phyloP scores from a whole-genome alignment of 2,888 invertebrate species.

The Protophormia terraenovae region DNA sequence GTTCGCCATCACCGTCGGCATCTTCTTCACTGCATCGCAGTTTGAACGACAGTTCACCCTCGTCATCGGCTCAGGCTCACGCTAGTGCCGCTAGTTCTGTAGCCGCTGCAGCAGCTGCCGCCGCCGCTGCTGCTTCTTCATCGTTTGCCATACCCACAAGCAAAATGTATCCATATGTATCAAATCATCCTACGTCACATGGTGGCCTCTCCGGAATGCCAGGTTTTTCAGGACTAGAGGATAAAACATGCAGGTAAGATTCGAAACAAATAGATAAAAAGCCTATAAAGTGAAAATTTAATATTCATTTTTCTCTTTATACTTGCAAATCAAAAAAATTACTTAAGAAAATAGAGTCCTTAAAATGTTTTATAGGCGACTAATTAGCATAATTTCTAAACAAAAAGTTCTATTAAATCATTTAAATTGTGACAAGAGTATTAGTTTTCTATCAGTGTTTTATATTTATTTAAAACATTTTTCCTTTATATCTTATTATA shows the following conservation, averaged over 20 bases:
- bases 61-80: conserved; percentile 74
- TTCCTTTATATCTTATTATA: no score
- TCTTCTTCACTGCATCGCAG: conserved; percentile 75
- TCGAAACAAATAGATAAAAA: no score
- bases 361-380: no score
- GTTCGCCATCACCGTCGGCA: conserved; percentile 77
- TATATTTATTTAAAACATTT: no score
- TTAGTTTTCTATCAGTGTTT: no score
- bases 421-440: no score
- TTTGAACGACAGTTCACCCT: conserved; percentile 80
- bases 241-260: conserved; percentile 81
- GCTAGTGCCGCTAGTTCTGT: conserved; percentile 83
- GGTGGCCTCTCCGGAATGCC: conserved; percentile 91
- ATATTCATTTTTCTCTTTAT: background rate
- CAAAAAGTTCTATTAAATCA: no score
- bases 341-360: no score
- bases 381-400: no score
- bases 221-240: conserved; percentile 81
- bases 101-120: conserved; percentile 78
- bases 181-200: conserved; percentile 86
- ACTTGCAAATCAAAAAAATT: no score
- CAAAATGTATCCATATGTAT: conserved; percentile 97
- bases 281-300: no score
- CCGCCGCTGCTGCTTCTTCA: conserved; percentile 74
- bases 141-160: conserved; percentile 84